Percentiles rank a stretch among this genome's conserved stretches.
Evolutionary conservation across 2,113 vertebrate genomes (phyloP).

Genomic region (Lophotis ruficrista): DNA sequence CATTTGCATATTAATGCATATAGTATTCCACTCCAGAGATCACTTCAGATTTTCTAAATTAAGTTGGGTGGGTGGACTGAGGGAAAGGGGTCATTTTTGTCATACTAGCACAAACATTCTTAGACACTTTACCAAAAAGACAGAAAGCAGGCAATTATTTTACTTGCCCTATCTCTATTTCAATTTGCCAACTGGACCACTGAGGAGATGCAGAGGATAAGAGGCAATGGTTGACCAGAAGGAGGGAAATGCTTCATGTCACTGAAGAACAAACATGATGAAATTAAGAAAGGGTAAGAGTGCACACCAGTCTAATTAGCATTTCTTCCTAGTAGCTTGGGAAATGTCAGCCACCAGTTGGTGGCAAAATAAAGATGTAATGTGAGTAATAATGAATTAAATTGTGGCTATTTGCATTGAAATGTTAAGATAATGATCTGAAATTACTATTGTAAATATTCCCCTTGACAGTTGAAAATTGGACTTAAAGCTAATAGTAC

Average conservation of each 20-base stretch:
- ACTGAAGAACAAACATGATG: conserved; percentile 47
- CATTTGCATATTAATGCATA: conserved; percentile 77
- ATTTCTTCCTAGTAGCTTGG: conserved; percentile 78
- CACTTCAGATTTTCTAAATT: conserved; percentile 76
- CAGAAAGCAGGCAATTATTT: conserved; percentile 5
- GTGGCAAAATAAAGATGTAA: conserved; percentile 84
- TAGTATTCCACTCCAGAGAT: conserved; percentile 76
- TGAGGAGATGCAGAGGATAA: neutral
- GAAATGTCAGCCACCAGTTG: conserved; percentile 85
- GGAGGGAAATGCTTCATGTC: conserved; percentile 32
- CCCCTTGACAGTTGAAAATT: conserved; percentile 81
- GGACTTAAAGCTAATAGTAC: conserved; percentile 80
- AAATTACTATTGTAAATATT: conserved; percentile 84
- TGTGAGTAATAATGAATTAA: conserved; percentile 83
- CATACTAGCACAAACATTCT: conserved; percentile 5
- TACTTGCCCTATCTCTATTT: neutral
- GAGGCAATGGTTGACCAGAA: conserved; percentile 46
- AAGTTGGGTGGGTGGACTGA: conserved; percentile 65
- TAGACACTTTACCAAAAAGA: neutral
- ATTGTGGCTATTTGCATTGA: conserved; percentile 83
- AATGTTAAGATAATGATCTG: conserved; percentile 83
- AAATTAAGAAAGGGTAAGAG: conserved; percentile 78
- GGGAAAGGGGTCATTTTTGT: conserved; percentile 61
- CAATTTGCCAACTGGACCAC: neutral
- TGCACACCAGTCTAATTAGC: conserved; percentile 79